Evolutionary conservation across 2,113 vertebrate species (phyloP).

Genomic region (Protomyctophum bolini): DNA sequence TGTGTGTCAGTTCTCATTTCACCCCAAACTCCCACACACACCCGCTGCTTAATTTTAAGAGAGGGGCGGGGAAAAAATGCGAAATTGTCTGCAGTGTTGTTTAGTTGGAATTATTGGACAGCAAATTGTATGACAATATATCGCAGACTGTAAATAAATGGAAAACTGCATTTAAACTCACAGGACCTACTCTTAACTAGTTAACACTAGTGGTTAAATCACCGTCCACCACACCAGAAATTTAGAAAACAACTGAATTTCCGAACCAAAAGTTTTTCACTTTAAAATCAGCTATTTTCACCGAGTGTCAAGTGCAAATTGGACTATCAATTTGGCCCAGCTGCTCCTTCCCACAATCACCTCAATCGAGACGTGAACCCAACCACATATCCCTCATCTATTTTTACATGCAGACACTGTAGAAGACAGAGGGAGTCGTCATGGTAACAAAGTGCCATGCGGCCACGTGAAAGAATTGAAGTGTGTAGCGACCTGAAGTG

Average conservation of each 20-base stretch:
- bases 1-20: too few species aligned
- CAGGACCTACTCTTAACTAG: conserved; percentile 17
- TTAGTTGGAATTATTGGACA: too few species aligned
- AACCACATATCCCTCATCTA: conserved; percentile 41
- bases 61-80: too few species aligned
- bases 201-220: not conserved
- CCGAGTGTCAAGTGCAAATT: too few species aligned
- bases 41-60: too few species aligned
- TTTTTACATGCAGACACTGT: conserved; percentile 53
- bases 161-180: not conserved
- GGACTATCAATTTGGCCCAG: too few species aligned
- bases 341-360: conserved; percentile 22
- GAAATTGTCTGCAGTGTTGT: too few species aligned
- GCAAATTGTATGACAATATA: too few species aligned
- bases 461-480: conserved; percentile 59
- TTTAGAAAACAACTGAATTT: too few species aligned
- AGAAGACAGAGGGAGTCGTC: conserved; percentile 58
- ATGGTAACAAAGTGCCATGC: conserved; percentile 68
- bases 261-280: too few species aligned
- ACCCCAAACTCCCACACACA: too few species aligned
- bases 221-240: conserved; percentile 1
- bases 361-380: conserved; percentile 41
- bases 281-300: too few species aligned
- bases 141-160: not conserved
- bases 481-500: conserved; percentile 53